Conservation (phyloP, 2,888 invertebrate genomes). For the Volucella bombylans region DNA sequence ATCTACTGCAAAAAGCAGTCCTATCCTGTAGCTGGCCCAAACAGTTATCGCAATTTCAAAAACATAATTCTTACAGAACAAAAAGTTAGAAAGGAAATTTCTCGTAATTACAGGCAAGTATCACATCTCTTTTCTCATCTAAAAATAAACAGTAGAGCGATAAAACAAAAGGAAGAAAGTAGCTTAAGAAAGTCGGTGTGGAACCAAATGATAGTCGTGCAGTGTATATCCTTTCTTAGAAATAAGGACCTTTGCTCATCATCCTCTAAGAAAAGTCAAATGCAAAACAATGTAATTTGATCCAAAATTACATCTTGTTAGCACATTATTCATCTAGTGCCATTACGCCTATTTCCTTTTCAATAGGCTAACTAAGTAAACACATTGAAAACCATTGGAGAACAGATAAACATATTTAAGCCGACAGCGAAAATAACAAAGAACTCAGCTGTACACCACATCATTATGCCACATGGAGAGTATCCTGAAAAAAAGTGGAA, state of each 20-base stretch:
- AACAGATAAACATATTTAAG: slow-evolving; percentile 65
- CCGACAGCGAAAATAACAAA: slow-evolving; percentile 70
- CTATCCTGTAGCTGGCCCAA: too few relatives aligned
- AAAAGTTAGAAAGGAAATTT: too few relatives aligned
- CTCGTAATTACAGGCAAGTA: too few relatives aligned
- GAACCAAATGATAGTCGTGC: too few relatives aligned
- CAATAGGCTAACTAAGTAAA: slow-evolving; percentile 75
- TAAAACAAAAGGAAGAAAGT: too few relatives aligned
- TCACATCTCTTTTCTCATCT: too few relatives aligned
- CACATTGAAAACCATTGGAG: slow-evolving; percentile 74
- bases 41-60: too few relatives aligned
- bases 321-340: slow-evolving; percentile 76
- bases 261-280: slow-evolving; percentile 31
- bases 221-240: slow-evolving; percentile 1
- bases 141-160: too few relatives aligned
- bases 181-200: too few relatives aligned
- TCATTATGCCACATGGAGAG: slow-evolving; percentile 68
- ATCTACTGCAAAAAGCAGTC: too few relatives aligned
- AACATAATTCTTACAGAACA: too few relatives aligned
- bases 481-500: slow-evolving; percentile 59
- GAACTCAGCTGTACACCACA: slow-evolving; percentile 65
- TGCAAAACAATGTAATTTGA: slow-evolving; percentile 75
- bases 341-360: slow-evolving; percentile 71
- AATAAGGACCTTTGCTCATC: neutral
- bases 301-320: slow-evolving; percentile 76